phyloP scores from a whole-genome alignment of 2,888 invertebrate species.

The Meiosimyza decipiens region DNA sequence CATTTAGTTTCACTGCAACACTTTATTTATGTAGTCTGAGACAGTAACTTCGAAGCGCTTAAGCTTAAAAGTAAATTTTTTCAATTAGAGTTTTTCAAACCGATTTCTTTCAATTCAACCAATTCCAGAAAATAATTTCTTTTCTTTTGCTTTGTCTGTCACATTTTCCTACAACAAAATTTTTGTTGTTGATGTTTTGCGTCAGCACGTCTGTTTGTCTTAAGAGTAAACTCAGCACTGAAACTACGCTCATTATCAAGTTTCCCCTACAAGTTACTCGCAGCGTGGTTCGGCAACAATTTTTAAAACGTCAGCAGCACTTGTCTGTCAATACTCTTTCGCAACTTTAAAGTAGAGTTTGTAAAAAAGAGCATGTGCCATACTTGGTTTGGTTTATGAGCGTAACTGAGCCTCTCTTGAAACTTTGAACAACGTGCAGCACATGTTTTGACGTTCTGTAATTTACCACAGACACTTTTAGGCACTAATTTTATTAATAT shows the following conservation, averaged over 20 bases:
- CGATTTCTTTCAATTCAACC: neutral
- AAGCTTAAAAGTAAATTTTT: too few relatives aligned
- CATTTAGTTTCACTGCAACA: too few relatives aligned
- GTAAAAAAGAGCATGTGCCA: neutral
- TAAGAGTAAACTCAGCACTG: slow-evolving; percentile 56
- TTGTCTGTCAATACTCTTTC: slow-evolving; percentile 7
- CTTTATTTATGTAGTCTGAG: too few relatives aligned
- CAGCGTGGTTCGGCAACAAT: neutral
- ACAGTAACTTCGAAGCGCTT: too few relatives aligned
- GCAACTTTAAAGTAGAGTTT: neutral
- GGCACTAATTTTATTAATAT: slow-evolving; percentile 17
- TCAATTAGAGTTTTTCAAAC: too few relatives aligned
- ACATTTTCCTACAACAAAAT: slow-evolving; percentile 21
- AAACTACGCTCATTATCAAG: slow-evolving; percentile 46
- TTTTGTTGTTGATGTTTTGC: slow-evolving; percentile 34
- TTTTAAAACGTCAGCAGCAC: neutral
- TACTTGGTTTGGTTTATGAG: neutral
- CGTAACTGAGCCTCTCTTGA: neutral
- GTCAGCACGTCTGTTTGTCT: slow-evolving; percentile 56
- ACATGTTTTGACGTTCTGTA: neutral
- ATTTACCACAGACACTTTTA: slow-evolving; percentile 15
- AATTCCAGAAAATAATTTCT: neutral
- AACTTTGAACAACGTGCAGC: neutral
- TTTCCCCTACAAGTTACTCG: slow-evolving; percentile 46
- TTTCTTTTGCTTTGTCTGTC: slow-evolving; percentile 28